These are phyloP conservation scores for Drosophila punjabiensis DNA, from an alignment of 1,140 invertebrate genomes.

Conservation along the genomic window DNA sequence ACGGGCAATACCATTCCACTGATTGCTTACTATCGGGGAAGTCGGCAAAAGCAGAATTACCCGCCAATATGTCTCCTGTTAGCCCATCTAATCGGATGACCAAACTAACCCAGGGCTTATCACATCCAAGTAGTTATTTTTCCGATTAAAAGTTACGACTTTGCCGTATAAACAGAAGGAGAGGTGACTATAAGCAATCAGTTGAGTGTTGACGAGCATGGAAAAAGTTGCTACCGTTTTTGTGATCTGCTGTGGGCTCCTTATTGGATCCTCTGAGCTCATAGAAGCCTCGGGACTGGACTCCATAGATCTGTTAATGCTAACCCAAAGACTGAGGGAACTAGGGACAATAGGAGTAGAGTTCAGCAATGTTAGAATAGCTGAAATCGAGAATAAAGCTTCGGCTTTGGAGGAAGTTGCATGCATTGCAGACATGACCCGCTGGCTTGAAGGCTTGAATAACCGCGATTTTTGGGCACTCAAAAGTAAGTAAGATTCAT, in stretches of 20 bases:
- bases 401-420: not conserved
- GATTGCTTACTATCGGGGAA: constrained; percentile 13
- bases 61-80: not conserved
- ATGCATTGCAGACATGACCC: not conserved
- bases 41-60: not conserved
- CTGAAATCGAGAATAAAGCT: not conserved
- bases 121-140: not conserved
- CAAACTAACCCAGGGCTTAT: constrained; percentile 3
- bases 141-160: not conserved
- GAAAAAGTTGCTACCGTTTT: not conserved
- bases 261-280: not conserved
- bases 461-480: constrained; percentile 2
- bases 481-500: constrained; percentile 18
- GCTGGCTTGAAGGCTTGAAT: not conserved
- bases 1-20: not conserved
- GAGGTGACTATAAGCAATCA: not conserved
- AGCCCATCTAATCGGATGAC: not conserved
- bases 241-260: not conserved
- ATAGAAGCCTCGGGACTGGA: not conserved
- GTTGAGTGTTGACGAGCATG: not conserved
- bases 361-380: constrained; percentile 1
- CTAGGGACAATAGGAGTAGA: not conserved
- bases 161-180: not conserved
- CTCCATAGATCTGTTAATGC: not conserved
- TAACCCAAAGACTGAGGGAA: not conserved